These are phyloP conservation scores for Bilobella aurantiaca DNA, from an alignment of 1,140 invertebrate genomes.

Conservation along the genomic window DNA sequence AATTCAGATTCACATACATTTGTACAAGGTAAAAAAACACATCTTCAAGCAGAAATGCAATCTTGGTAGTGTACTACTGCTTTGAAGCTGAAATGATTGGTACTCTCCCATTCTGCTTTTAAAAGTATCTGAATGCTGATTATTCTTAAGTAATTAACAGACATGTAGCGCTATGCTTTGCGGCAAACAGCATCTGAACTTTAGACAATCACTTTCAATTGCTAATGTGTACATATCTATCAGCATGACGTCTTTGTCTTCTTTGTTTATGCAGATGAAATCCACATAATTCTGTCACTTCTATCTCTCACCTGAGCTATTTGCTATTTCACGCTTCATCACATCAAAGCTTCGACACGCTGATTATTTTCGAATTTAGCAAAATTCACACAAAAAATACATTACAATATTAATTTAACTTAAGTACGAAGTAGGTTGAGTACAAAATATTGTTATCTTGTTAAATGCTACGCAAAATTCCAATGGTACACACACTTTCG, in stretches of 20 bases:
- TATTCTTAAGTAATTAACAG: not conserved
- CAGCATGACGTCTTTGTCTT: not conserved
- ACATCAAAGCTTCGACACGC: too few species aligned
- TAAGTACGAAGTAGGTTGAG: not conserved
- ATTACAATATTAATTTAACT: too few species aligned
- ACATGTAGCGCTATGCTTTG: not conserved
- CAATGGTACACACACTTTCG: too few species aligned
- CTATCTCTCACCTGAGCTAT: not conserved
- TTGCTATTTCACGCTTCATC: too few species aligned
- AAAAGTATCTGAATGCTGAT: not conserved
- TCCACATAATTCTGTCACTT: not conserved
- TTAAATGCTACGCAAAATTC: not conserved
- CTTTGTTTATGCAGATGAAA: not conserved
- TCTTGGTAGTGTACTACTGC: too few species aligned
- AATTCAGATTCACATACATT: too few species aligned
- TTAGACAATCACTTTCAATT: not conserved
- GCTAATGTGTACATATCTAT: conserved; percentile 1
- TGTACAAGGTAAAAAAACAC: too few species aligned
- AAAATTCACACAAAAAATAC: not conserved
- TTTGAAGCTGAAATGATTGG: too few species aligned
- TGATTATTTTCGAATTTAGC: not conserved
- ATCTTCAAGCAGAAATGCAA: too few species aligned
- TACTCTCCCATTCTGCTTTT: too few species aligned
- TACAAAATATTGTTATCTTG: not conserved
- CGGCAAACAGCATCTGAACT: not conserved